Conservation (phyloP, 2,888 invertebrate species). For the Autographa pulchrina region DNA sequence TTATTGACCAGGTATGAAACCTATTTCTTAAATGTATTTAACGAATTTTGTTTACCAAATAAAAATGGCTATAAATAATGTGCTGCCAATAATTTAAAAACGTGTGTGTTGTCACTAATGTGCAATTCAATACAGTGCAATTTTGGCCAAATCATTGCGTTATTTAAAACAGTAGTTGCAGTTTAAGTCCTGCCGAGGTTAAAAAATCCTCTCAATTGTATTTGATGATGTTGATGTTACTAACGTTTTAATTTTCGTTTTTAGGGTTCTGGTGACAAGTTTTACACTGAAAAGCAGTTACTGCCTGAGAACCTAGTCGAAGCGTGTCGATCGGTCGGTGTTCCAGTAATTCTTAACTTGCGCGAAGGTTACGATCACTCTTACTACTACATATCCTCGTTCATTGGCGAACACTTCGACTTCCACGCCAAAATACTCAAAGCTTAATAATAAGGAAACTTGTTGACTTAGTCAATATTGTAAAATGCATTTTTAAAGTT, state of each 20-base stretch:
- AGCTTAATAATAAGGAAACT: conserved; percentile 66
- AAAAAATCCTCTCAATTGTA: too few species aligned
- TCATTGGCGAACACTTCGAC: conserved; percentile 97
- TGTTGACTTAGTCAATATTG: conserved; percentile 48
- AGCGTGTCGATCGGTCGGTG: conserved; percentile 92
- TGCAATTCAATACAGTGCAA: too few species aligned
- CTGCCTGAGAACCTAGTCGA: conserved; percentile 95
- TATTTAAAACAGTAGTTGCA: too few species aligned
- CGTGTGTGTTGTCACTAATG: too few species aligned
- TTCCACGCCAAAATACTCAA: conserved; percentile 95
- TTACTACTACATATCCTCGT: conserved; percentile 97
- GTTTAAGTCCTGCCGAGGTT: too few species aligned
- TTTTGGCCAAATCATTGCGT: too few species aligned
- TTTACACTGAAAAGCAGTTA: conserved; percentile 93
- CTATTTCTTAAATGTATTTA: not conserved
- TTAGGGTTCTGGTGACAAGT: conserved; percentile 95
- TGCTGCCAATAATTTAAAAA: too few species aligned
- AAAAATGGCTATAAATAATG: too few species aligned
- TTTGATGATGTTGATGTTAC: not conserved
- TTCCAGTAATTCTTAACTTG: conserved; percentile 92
- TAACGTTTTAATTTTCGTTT: conserved; percentile 39
- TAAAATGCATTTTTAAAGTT: conserved; percentile 65
- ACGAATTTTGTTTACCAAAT: too few species aligned
- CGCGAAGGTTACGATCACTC: conserved; percentile 98
- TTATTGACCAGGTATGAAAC: conserved; percentile 95